Base-by-base conservation (phyloP, 2,113 vertebrate species). In the Oreochromis tanganicae region DNA sequence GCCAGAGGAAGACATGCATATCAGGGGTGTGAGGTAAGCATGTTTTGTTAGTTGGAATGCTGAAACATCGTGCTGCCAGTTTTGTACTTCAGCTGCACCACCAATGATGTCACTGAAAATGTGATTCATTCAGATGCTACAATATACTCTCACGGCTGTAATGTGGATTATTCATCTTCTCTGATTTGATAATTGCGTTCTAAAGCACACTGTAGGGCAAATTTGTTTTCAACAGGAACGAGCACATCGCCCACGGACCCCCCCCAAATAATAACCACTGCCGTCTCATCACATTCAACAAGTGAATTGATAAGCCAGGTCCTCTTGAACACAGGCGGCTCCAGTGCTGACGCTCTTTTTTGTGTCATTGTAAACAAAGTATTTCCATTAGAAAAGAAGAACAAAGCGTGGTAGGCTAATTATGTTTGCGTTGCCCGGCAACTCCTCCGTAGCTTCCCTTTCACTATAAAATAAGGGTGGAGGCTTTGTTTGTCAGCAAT, bases 341-440 rank as follows among this genome's bases (percentile, higher is more conserved):
- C 36, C 83, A 10, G 79, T 48, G 81, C 91, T 73, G 90, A 87
- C 85, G 86, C 83, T 80, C 83, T 85, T 86, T 66, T 87, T 75
- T 84, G 93, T 87, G 90, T 92, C 84, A 95, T 95, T 90, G 56
- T 61, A 92, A 90, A 63, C 17, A 38, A 90, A 87, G 21, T 82
- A 88, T 94, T 93, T 92, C 83, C 91, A 94, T 96, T 81, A 94
- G 61, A 91, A 95, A 78, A 94, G 94, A 82, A n/a, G 59, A 87
- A 92, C 90, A 94, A 92, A 93, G 87, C 83, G 21, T 54, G 19
- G 24, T 90, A 7, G 73, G 17, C 46, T 50, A 38, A 94, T 94
- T 90, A 84, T 89, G 90, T 87, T 85, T 83, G 79, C 5, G 94
- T 96, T 95, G 94, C 94, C 90, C 5, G 83, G 95, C 85, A 96